Base-by-base conservation (phyloP, 2,797 vertebrate genomes). In the Atherinosoma microstoma region DNA sequence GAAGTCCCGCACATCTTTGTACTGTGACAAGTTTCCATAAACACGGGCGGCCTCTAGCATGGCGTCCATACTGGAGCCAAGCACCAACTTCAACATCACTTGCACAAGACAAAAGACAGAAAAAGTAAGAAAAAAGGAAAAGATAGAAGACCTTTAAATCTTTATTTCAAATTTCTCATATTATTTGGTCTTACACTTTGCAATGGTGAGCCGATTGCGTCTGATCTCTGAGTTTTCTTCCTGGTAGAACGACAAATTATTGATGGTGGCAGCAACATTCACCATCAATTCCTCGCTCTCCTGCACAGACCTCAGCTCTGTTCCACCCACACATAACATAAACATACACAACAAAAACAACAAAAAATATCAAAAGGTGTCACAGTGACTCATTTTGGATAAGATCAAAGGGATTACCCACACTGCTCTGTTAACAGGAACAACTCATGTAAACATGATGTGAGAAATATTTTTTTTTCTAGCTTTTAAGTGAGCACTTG, bases 241-340 rank as follows among this genome's bases (percentile, higher is more conserved):
- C 83, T 93, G 93, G 89, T 99, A 98, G 91, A 95, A 99, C 12
- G 97, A 98, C 73, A 99, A 93, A 85, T 99, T 99, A 94, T 96
- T 98, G 92, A 99, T 93, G 63, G 96, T 77, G 72, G 95, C 95
- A 0, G 94, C 92, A 16, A 95, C 90, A 49, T 95, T 98, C 89
- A 98, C 94, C 85, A 97, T 79, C 67, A 99, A 85, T 90, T 98
- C 97, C 79, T 97, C 94, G 60, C 95, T 97, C 67, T 96, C 94
- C 30, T 93, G 89, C 5, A 96, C 84, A 15, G 95, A 93, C 82
- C 95, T 95, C 84, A 93, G 85, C 87, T 97, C 97, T 99, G 92
- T 75, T 58, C 85, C 10, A 58, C 61, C 72, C 63, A 80, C 64
- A 61, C 13, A 8, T 24, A 32, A 64, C 60, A 84, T 24, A 80